Evolutionary conservation across 2,113 vertebrate genomes (phyloP).

Genomic region (Lanius ludovicianus): DNA sequence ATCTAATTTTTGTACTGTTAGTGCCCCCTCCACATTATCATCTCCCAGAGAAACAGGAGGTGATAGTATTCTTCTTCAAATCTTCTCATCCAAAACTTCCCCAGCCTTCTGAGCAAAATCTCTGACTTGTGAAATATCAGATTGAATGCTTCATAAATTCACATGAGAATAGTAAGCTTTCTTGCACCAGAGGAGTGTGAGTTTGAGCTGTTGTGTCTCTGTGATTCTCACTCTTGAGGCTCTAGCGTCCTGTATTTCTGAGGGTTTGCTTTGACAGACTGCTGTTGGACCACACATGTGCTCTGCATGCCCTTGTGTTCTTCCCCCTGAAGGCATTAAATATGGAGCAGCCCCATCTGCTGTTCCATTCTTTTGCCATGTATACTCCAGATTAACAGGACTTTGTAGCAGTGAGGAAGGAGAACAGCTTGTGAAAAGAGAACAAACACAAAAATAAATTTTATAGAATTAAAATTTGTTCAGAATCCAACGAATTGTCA

Average conservation of each 20-base stretch:
- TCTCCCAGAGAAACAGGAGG: neutral
- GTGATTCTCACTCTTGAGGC: neutral
- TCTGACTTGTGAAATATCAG: neutral
- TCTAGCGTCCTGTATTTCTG: neutral
- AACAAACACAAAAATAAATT: neutral
- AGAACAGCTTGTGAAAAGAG: neutral
- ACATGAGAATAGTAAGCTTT: neutral
- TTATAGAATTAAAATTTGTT: neutral
- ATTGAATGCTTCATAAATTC: neutral
- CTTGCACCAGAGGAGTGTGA: neutral
- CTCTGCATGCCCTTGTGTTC: neutral
- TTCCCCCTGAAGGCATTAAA: slow-evolving; percentile 19
- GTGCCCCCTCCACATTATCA: neutral
- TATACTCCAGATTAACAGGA: neutral
- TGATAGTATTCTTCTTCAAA: neutral
- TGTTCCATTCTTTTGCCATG: neutral
- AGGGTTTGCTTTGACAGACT: neutral
- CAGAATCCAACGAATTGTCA: neutral
- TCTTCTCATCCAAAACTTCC: neutral
- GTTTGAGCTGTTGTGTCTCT: neutral
- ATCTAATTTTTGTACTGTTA: neutral
- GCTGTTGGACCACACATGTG: neutral
- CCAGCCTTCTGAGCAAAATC: neutral
- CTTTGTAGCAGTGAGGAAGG: neutral
- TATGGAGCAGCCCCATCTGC: slow-evolving; percentile 38